A percentile compares a stretch with the other conserved stretches of the same genome.
Conservation (phyloP, 2,888 invertebrate genomes). For the Boloria euphrosyne region DNA sequence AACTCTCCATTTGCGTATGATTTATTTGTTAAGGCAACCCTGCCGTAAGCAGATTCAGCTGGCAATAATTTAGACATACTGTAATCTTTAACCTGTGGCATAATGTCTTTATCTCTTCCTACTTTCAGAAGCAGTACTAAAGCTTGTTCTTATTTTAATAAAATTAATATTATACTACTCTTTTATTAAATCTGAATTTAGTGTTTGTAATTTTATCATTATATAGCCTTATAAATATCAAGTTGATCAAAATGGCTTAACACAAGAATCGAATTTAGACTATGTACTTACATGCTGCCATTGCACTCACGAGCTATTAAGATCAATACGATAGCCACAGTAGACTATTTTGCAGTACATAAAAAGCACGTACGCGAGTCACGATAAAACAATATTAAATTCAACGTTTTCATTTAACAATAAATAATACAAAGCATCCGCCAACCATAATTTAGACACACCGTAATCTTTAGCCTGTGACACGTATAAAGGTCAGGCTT, state of each 20-base stretch:
- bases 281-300: too few relatives aligned
- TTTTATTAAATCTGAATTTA: too few relatives aligned
- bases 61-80: conserved; percentile 15
- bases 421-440: conserved; percentile 30
- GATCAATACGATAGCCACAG: too few relatives aligned
- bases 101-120: conserved; percentile 8
- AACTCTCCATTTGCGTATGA: conserved; percentile 11
- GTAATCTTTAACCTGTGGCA: conserved; percentile 11
- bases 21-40: conserved; percentile 9
- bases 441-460: conserved; percentile 34
- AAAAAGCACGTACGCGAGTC: conserved; percentile 4
- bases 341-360: background rate
- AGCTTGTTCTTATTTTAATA: too few relatives aligned
- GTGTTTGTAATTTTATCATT: too few relatives aligned
- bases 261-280: too few relatives aligned
- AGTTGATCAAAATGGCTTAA: too few relatives aligned
- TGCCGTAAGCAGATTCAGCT: conserved; percentile 11
- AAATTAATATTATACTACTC: too few relatives aligned
- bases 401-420: conserved; percentile 24
- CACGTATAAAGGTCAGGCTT: conserved; percentile 39
- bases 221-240: too few relatives aligned
- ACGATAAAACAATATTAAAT: conserved; percentile 18
- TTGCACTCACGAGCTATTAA: too few relatives aligned
- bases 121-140: background rate
- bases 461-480: conserved; percentile 37